Base-by-base conservation (phyloP, 2,888 invertebrate genomes). In the Mallateleia sp. region DNA sequence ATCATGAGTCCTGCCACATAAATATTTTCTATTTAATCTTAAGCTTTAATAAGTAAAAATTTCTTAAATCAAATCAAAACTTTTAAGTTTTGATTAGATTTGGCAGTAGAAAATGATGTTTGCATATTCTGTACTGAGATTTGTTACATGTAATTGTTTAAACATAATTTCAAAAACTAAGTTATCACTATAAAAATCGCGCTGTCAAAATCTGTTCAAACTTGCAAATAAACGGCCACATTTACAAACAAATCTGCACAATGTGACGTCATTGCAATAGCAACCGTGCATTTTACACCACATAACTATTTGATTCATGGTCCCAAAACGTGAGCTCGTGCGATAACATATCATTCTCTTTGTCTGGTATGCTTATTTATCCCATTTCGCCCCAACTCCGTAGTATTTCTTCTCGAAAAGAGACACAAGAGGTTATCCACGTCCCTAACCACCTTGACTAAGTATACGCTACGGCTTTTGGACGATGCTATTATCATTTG, bases 401-500 rank as follows among this genome's bases (percentile, higher is more conserved):
- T 77, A 74, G 84, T 85, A 85, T 88, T 78, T 71, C 81, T 86
- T 85, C 74, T 69, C 64, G 42, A 56, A 83, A 87, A 85, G 66
- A 77, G 85, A 83, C 81, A 56, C 78, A 81, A 77, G 87, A 85
- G 86, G 89, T 91, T 89, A 90, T 89, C 89, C 90, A 82, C 88
- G 85, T 88, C 87, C 85, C 72, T 89, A 80, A 77, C 81, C 80
- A 58, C 75, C 75, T 69, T 60, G 83, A 78, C 80, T 88, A 91
- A 91, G 87, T 90, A 85, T 89, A 87, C 83, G 83, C 90, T 87
- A 85, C 83, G 88, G 88, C 90, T 91, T 90, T 88, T 85, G 92
- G 82, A 81, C 87, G 90, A 66, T 81, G 86, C 90, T 89, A 92
- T 91, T 91, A 90, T 75, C 88, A 91, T 92, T 92, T 92, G 90